Percentiles rank a stretch among this genome's conserved stretches.
Conservation (phyloP, 2,888 invertebrate species). For the Brenthis ino region DNA sequence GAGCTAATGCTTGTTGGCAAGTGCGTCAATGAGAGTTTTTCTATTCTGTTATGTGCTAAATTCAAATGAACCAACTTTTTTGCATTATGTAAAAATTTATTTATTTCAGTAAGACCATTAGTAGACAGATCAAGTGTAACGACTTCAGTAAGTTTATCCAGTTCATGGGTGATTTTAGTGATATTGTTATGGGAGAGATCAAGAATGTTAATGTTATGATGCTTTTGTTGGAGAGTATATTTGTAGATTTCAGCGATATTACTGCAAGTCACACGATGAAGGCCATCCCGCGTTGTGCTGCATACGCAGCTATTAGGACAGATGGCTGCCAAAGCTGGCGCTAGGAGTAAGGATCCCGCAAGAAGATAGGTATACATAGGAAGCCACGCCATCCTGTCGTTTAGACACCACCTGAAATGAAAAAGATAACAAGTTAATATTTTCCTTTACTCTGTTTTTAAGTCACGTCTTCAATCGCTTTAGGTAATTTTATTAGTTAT, state of each 20-base stretch:
- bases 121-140: constrained; percentile 85
- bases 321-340: constrained; percentile 59
- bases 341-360: constrained; percentile 58
- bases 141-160: constrained; percentile 83
- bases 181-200: constrained; percentile 85
- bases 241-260: constrained; percentile 90
- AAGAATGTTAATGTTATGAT: constrained; percentile 80
- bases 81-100: constrained; percentile 81
- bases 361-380: constrained; percentile 57
- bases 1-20: constrained; percentile 83
- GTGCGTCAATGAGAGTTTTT: constrained; percentile 74
- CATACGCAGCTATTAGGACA: constrained; percentile 82
- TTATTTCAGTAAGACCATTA: constrained; percentile 82
- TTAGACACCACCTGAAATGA: constrained; percentile 68
- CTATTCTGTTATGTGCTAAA: constrained; percentile 84
- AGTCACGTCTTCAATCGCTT: not conserved
- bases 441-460: not conserved
- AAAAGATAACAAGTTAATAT: constrained; percentile 42
- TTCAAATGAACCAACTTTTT: constrained; percentile 82
- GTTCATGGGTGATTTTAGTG: constrained; percentile 79
- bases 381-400: constrained; percentile 63
- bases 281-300: constrained; percentile 85
- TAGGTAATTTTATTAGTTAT: constrained; percentile 47
- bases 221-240: constrained; percentile 73
- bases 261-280: constrained; percentile 85